Evolutionary conservation across 1,140 invertebrate species (phyloP).

Genomic region (Neocloeon triangulifer): DNA sequence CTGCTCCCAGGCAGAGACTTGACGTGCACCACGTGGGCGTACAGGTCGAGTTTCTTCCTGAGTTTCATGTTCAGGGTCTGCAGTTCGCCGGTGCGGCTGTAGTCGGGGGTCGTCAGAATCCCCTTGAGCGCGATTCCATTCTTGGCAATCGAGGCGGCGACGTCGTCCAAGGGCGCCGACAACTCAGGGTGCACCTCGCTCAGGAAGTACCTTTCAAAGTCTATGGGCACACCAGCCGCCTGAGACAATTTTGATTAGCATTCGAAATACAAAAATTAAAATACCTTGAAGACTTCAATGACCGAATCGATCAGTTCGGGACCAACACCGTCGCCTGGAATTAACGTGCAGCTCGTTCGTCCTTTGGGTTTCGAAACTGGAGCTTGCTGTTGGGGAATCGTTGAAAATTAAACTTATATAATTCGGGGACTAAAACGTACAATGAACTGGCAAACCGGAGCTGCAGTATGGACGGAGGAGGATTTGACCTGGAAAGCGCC

Average conservation of each 20-base stretch:
- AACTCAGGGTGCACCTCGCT: constrained; percentile 79
- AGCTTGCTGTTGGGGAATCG: too few species aligned
- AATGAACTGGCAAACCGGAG: too few species aligned
- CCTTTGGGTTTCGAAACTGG: too few species aligned
- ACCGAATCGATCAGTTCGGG: constrained; percentile 87
- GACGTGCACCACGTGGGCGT: constrained; percentile 94
- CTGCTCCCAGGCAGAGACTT: constrained; percentile 72
- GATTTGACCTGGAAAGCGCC: too few species aligned
- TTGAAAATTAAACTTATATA: too few species aligned
- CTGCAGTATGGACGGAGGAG: too few species aligned
- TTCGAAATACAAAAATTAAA: too few species aligned
- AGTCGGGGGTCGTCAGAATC: constrained; percentile 79
- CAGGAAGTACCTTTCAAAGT: constrained; percentile 73
- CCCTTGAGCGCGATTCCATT: constrained; percentile 95
- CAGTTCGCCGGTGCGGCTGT: constrained; percentile 70
- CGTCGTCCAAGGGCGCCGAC: constrained; percentile 77
- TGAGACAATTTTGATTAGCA: too few species aligned
- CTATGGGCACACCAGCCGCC: constrained; percentile 63
- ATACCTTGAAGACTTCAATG: constrained; percentile 81
- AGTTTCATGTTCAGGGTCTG: constrained; percentile 94
- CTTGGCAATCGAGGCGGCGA: constrained; percentile 66
- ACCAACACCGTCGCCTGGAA: constrained; percentile 96
- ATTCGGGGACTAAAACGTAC: too few species aligned
- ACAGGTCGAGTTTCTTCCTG: constrained; percentile 73
- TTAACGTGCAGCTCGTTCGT: constrained; percentile 74